A percentile compares a stretch with the other conserved stretches of the same genome.
Conservation (phyloP, 1,140 invertebrate species). For the Trinorchestia longiramus region DNA sequence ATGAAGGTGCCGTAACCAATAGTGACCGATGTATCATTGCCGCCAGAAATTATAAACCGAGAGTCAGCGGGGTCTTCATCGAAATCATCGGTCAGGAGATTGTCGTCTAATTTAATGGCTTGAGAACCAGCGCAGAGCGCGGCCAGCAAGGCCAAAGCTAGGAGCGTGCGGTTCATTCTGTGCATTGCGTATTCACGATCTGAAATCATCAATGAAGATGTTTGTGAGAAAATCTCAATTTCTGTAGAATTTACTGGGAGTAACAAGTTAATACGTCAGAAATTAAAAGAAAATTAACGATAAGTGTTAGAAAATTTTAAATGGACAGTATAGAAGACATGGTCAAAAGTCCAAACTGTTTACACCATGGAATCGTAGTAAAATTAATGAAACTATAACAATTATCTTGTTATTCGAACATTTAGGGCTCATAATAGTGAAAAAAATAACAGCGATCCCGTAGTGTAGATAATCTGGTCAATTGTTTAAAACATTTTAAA, state of each 20-base stretch:
- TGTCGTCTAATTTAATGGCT: not conserved
- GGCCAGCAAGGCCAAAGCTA: slow-evolving; percentile 44
- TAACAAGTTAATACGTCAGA: not conserved
- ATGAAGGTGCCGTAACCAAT: slow-evolving; percentile 43
- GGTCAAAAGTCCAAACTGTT: not conserved
- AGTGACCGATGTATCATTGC: slow-evolving; percentile 51
- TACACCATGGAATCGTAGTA: not conserved
- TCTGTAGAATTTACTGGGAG: not conserved
- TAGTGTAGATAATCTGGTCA: slow-evolving; percentile 2
- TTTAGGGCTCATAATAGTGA: not conserved
- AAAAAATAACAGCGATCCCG: not conserved
- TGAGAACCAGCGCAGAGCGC: not conserved
- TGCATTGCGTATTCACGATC: slow-evolving; percentile 29
- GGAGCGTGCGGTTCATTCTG: slow-evolving; percentile 57
- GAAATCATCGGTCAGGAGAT: not conserved
- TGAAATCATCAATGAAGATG: slow-evolving; percentile 27
- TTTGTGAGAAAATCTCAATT: not conserved
- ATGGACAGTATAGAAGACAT: not conserved
- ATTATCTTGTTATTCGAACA: not conserved
- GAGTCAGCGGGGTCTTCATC: slow-evolving; percentile 28
- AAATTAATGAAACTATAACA: not conserved
- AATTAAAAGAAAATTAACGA: not conserved
- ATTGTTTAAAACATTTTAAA: not conserved
- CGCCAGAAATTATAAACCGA: not conserved
- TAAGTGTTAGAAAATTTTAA: not conserved